Base-by-base conservation (phyloP, 2,888 invertebrate genomes). In the Leptura quadrifasciata region DNA sequence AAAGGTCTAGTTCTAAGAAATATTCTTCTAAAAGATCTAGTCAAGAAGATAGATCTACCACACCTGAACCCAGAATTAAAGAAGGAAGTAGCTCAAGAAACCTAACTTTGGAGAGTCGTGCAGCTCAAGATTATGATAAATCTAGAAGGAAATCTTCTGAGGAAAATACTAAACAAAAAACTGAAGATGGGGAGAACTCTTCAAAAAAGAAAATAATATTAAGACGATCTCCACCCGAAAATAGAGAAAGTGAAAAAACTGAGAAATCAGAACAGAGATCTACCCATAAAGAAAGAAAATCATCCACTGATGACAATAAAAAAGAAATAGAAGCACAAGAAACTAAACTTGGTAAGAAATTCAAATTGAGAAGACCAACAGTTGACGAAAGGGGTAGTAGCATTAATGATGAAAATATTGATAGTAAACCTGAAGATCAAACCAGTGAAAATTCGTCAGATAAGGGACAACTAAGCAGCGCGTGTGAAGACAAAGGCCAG, bases 261-360 rank as follows among this genome's bases (percentile, higher is more conserved):
- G 69, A 27, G 8, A n/a, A 21, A 24, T 21, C 61, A 61, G 68
- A 69, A 57, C 47, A 47, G 1, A 58, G 12, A 27, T 60, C 58
- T 20, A 5, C 57, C 18, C 39, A 2, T 17, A 68, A 55, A 68
- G 63, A 67, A 27, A 73, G 64, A 27, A 72, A 74, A 39, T 18
- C 63, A 57, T 67, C 77, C 21, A 52, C 64, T 21, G 70, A 76
- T 65, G 79, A 76, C 55, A 57, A 58, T 35, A 69, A 57, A 27
- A 76, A 80, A 55, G 79, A 79, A 55, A 67, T 39, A 58, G 64
- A 77, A 70, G 72, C 75, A 54, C 74, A 74, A 74, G 65, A 81
- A 72, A 72, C 76, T 65, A 83, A 82, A 76, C 70, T 76, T 63
- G 74, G 75, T 76, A 79, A 84, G 75, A 80, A 84, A 81, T 71